Conservation (phyloP, 2,113 vertebrate genomes). For the Hucho hucho region DNA sequence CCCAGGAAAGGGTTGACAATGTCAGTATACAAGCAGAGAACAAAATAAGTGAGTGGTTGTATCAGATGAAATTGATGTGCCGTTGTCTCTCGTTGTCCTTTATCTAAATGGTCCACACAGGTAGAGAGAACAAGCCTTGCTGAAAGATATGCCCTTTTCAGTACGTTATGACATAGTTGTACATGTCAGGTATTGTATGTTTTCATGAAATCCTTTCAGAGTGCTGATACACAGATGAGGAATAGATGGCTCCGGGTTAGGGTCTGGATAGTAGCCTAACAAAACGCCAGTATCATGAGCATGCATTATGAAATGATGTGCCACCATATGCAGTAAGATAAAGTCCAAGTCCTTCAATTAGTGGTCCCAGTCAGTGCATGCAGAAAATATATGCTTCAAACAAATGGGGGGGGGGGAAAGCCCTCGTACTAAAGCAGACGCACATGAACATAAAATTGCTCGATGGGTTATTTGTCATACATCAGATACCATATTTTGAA, state of each 20-base stretch:
- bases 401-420: too few species aligned
- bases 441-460: not conserved
- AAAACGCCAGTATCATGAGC: not conserved
- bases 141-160: not conserved
- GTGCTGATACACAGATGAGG: not conserved
- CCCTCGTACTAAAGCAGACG: too few species aligned
- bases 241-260: not conserved
- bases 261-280: not conserved
- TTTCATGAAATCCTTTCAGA: not conserved
- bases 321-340: not conserved
- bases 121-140: not conserved
- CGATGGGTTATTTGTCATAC: not conserved
- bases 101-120: not conserved
- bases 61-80: not conserved
- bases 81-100: not conserved
- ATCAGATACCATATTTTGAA: not conserved
- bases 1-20: too few species aligned
- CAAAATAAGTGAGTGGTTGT: not conserved
- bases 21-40: too few species aligned
- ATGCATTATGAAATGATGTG: not conserved
- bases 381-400: too few species aligned
- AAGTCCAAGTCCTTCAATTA: not conserved
- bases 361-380: too few species aligned
- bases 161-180: not conserved
- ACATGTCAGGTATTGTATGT: not conserved